Conservation (phyloP, 2,797 vertebrate species). For the Coilia nasus region DNA sequence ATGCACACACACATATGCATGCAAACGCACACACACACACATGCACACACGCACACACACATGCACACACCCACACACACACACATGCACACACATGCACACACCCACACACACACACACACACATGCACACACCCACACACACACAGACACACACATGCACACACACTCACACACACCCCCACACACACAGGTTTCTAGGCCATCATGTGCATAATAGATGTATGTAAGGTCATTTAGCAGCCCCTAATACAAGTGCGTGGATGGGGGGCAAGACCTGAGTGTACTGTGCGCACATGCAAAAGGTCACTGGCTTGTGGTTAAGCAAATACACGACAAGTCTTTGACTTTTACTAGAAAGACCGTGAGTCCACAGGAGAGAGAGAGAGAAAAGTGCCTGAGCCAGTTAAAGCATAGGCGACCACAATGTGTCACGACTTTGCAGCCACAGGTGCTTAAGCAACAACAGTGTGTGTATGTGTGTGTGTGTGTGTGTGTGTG, state of each 20-base stretch:
- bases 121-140: background rate
- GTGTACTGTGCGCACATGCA: conserved; percentile 22
- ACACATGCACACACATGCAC: too few species aligned
- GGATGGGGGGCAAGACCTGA: conserved; percentile 11
- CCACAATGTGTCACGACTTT: conserved; percentile 8
- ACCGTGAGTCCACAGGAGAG: conserved; percentile 16
- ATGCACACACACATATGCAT: too few species aligned
- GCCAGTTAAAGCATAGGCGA: background rate
- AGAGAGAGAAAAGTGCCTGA: background rate
- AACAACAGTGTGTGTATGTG: background rate
- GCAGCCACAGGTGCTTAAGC: background rate
- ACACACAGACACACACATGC: background rate
- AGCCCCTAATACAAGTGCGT: background rate
- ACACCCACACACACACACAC: too few species aligned
- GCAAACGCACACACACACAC: too few species aligned
- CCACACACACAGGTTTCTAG: conserved; percentile 42
- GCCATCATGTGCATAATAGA: background rate
- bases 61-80: too few species aligned
- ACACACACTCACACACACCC: too few species aligned
- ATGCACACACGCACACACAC: too few species aligned
- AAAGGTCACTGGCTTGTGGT: conserved; percentile 67
- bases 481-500: background rate
- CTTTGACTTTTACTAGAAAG: conserved; percentile 59
- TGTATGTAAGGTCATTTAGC: conserved; percentile 21
- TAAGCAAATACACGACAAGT: conserved; percentile 57